Evolutionary conservation across 2,888 invertebrate species (phyloP).

Genomic region (Sepioteuthis lessoniana): DNA sequence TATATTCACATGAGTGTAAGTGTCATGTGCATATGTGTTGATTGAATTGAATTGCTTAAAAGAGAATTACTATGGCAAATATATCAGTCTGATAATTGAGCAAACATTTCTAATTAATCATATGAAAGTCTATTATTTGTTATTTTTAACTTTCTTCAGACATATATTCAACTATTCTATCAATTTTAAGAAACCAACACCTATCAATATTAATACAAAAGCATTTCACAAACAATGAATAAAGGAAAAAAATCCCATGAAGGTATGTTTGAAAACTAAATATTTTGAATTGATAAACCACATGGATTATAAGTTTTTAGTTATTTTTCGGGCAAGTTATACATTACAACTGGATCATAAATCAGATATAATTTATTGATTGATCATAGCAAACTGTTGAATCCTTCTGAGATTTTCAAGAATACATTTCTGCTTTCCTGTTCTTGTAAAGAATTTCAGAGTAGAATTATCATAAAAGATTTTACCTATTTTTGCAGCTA

Average conservation of each 20-base stretch:
- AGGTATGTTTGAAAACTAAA: neutral
- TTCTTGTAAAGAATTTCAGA: neutral
- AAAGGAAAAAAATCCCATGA: too few species aligned
- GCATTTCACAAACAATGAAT: neutral
- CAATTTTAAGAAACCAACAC: neutral
- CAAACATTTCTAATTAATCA: neutral
- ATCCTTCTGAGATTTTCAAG: neutral
- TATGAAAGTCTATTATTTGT: neutral
- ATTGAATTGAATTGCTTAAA: neutral
- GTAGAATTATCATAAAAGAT: neutral
- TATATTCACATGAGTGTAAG: conserved; percentile 1
- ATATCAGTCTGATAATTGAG: neutral
- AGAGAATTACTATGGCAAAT: neutral
- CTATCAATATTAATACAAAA: neutral
- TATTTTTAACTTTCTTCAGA: neutral
- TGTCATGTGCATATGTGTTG: neutral
- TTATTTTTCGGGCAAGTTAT: neutral
- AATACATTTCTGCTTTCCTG: neutral
- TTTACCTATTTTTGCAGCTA: neutral
- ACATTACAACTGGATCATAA: neutral
- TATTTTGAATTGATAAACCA: neutral
- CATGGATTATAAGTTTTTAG: neutral
- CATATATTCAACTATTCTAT: neutral
- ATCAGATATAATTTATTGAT: neutral
- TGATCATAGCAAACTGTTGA: neutral